These are phyloP conservation scores for Caenorhabditis virilis DNA, from an alignment of 2,888 invertebrate species.

Conservation along the genomic window DNA sequence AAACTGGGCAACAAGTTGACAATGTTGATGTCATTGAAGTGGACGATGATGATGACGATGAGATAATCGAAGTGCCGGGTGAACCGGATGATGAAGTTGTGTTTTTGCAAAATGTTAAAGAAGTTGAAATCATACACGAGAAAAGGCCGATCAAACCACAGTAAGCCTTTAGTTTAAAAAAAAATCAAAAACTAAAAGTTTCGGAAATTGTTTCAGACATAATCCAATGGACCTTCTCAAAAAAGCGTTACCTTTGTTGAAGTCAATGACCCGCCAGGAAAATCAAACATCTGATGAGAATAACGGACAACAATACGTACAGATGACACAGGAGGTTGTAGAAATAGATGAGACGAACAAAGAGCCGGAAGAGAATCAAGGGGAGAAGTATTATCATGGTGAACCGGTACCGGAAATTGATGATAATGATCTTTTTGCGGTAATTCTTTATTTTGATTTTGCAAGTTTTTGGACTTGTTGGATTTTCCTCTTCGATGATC, in stretches of 20 bases:
- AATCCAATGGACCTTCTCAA: slow-evolving; percentile 34
- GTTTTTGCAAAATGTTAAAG: neutral
- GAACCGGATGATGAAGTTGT: neutral
- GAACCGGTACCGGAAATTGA: slow-evolving; percentile 66
- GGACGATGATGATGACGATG: neutral
- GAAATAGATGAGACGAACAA: slow-evolving; percentile 21
- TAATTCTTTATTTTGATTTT: too few species aligned
- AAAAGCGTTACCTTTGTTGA: slow-evolving; percentile 27
- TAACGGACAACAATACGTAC: slow-evolving; percentile 19
- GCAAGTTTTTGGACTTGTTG: too few species aligned
- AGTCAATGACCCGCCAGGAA: slow-evolving; percentile 14
- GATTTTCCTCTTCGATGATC: too few species aligned
- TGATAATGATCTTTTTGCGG: slow-evolving; percentile 62
- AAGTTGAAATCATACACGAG: neutral
- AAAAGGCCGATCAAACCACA: neutral
- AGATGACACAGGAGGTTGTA: too few species aligned
- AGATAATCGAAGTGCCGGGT: slow-evolving; percentile 2
- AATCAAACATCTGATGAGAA: neutral
- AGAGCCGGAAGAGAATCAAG: slow-evolving; percentile 30
- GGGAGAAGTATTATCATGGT: slow-evolving; percentile 59
- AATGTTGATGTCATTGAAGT: too few species aligned
- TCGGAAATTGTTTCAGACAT: neutral
- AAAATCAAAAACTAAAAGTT: neutral
- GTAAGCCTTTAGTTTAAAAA: neutral
- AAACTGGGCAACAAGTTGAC: too few species aligned